Base-by-base conservation (phyloP, 2,888 invertebrate species). In the Tipula helvola region DNA sequence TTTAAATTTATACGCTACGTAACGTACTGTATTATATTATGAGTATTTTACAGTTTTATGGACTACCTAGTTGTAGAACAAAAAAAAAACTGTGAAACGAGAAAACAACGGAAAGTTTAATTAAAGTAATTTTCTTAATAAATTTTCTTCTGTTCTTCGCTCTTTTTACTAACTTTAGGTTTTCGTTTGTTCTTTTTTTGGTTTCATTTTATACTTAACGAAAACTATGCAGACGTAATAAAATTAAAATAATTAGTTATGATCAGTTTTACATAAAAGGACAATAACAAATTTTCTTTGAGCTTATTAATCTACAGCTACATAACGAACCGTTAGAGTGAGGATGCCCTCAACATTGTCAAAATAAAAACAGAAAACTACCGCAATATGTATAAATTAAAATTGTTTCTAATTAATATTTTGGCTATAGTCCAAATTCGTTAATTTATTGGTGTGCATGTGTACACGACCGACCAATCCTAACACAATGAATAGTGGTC, bases 121-220 rank as follows among this genome's bases (percentile, higher is more conserved):
- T 71, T 71, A 71, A 71, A 71, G 71, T 71, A 71, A 71, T 71
- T 71, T 71, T 71, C 71, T 71, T 71, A 71, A 71, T 71, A 71
- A 57, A 71, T 71, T 28, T 28, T 71, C 28, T 71, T 71, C 71
- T 71, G 18, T 71, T 3, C 10, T 71, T 71, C 12, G 28, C 4
- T 12, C 28, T 28, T 28, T 28, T 71, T 71, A 3, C 52, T 52
- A 7, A 16, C 16, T 52, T 52, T 52, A 52, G 28, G 28, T 13
- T 71, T 71, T 71, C 71, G 28, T 16, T 71, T 71, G 71, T 71
- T 71, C 28, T 18, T 28, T 57, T n/a, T 5, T 16, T 7, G 28
- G 28, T 71, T 71, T n/a, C 2, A 16, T 52, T 3, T n/a, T 52
- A n/a, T 52, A 16, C 52, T 52, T 52, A n/a, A 16, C 13, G 10